Base-by-base conservation (phyloP, 2,888 invertebrate genomes). In the Vesta saturnalis region DNA sequence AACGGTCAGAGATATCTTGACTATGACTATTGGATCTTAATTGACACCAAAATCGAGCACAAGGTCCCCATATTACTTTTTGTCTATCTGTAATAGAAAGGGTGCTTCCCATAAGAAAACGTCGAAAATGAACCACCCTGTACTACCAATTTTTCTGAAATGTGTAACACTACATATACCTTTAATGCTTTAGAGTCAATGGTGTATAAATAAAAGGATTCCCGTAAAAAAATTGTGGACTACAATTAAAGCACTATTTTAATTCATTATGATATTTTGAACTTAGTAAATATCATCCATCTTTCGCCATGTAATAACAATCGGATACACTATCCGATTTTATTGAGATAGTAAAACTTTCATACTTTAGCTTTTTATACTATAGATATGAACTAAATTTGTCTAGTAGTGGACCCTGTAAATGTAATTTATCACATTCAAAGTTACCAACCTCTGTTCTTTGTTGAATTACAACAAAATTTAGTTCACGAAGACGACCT, bases 401-500 rank as follows among this genome's bases (percentile, higher is more conserved):
- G n/a, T 43, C 43, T 43, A 12, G 43, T 14, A 43, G 43, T 43
- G 43, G 43, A 43, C 43, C 43, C n/a, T 43, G 43, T 43, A 43
- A 43, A 43, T 43, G 43, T 43, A 43, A 43, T 43, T 43, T 43
- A 43, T 43, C 5, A 43, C 43, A 43, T 12, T 43, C 43, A 43
- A 43, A 5, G 43, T 43, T 43, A 43, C 14, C 43, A n/a, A 43
- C 43, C 43, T 43, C 43, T 43, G 43, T 43, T 14, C n/a, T 43
- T 43, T 43, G 43, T 43, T 3, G 43, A 43, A 43, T 43, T 43
- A 43, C 43, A 43, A 43, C 43, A 43, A 43, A 43, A 19, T 43
- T 43, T n/a, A 43, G n/a, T 56, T 56, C 57, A 57, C 3, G n/a
- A 35, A 57, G 39, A 30, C 57, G 57, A 35, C 35, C n/a, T 19